These are phyloP conservation scores for Zoroaster sp. DNA, from an alignment of 53 echinoderm and acorn worm genomes.

Conservation along the genomic window DNA sequence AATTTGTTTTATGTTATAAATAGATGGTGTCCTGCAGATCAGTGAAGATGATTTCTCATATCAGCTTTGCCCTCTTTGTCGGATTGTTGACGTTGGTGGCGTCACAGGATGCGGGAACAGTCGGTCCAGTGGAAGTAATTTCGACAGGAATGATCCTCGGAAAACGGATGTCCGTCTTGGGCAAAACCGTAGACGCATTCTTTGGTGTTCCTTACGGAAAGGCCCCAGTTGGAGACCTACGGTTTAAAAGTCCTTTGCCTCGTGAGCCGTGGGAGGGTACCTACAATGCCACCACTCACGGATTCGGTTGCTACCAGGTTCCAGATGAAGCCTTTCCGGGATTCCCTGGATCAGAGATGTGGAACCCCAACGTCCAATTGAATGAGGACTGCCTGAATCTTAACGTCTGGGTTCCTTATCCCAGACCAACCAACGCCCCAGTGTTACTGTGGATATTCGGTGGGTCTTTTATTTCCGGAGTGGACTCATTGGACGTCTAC, in stretches of 20 bases:
- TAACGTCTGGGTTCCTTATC: slow-evolving; percentile 71
- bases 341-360: slow-evolving; percentile 57
- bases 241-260: slow-evolving; percentile 57
- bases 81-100: too few species aligned
- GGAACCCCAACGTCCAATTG: slow-evolving; percentile 61
- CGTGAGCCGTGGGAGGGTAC: slow-evolving; percentile 54
- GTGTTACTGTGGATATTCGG: slow-evolving; percentile 97
- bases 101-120: neutral
- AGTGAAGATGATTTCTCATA: too few species aligned
- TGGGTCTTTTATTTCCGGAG: slow-evolving; percentile 79
- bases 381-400: slow-evolving; percentile 62
- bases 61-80: too few species aligned
- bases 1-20: too few species aligned
- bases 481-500: slow-evolving; percentile 78
- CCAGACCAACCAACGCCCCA: slow-evolving; percentile 65
- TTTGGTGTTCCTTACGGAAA: slow-evolving; percentile 82
- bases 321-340: slow-evolving; percentile 66
- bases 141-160: slow-evolving; percentile 69
- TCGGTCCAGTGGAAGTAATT: slow-evolving; percentile 43
- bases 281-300: slow-evolving; percentile 74
- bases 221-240: slow-evolving; percentile 37
- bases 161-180: slow-evolving; percentile 55
- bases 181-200: slow-evolving; percentile 77
- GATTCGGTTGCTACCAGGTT: slow-evolving; percentile 71
- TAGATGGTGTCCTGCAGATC: too few species aligned